phyloP scores from a whole-genome alignment of 2,888 invertebrate genomes.

The Agrochola lychnidis region DNA sequence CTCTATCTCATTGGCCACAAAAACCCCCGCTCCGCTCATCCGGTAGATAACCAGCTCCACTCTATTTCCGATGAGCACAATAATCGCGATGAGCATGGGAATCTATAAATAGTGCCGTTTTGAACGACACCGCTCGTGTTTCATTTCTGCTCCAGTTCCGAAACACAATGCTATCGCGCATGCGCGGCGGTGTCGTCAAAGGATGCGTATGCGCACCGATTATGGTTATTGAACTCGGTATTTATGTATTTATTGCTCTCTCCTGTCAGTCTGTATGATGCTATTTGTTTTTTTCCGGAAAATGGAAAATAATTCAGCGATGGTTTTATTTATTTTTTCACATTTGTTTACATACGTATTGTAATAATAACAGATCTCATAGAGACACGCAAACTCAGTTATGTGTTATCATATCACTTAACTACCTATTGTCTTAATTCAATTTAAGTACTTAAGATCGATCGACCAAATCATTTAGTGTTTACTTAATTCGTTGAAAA shows the following conservation, averaged over 20 bases:
- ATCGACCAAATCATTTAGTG: neutral
- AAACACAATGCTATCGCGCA: slow-evolving; percentile 74
- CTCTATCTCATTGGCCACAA: slow-evolving; percentile 4
- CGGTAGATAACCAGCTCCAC: slow-evolving; percentile 48
- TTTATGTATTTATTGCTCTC: slow-evolving; percentile 45
- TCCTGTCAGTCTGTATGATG: slow-evolving; percentile 31
- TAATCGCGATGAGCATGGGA: slow-evolving; percentile 38
- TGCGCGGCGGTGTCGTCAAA: slow-evolving; percentile 68
- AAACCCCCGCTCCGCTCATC: slow-evolving; percentile 30
- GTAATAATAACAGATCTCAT: neutral
- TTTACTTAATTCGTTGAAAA: neutral
- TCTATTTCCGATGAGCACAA: slow-evolving; percentile 38
- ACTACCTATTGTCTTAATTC: neutral
- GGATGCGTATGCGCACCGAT: slow-evolving; percentile 65
- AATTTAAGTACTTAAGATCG: neutral
- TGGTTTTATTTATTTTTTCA: neutral
- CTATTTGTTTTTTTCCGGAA: neutral
- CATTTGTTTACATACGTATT: neutral
- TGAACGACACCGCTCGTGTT: slow-evolving; percentile 52
- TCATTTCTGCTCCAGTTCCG: slow-evolving; percentile 81
- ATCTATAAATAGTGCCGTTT: slow-evolving; percentile 56
- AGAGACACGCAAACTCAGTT: neutral
- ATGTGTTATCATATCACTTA: neutral
- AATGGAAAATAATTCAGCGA: neutral
- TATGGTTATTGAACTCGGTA: slow-evolving; percentile 61